Percentiles rank a stretch among this genome's conserved stretches.
phyloP scores from a whole-genome alignment of 1,140 invertebrate genomes.

The Oedothorax gibbosus region DNA sequence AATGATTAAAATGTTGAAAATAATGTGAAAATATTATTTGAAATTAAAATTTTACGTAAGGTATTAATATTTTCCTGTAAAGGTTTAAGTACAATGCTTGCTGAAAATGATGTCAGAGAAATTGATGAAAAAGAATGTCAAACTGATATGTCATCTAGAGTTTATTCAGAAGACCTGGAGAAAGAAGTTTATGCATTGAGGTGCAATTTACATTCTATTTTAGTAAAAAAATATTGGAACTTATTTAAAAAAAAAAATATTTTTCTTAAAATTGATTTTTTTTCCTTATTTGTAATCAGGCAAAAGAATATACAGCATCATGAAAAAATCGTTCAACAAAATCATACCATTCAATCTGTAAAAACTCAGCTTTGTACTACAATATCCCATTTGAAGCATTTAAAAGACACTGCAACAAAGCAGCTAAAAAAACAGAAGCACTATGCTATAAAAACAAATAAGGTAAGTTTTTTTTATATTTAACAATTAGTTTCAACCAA shows the following conservation, averaged over 20 bases:
- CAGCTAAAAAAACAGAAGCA: slow-evolving; percentile 51
- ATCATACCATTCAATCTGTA: slow-evolving; percentile 35
- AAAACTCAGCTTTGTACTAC: slow-evolving; percentile 38
- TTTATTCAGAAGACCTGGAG: slow-evolving; percentile 9
- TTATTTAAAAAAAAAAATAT: background rate
- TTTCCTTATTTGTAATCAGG: slow-evolving; percentile 25
- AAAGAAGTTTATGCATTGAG: slow-evolving; percentile 34
- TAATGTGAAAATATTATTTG: too few relatives aligned
- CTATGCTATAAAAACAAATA: slow-evolving; percentile 22
- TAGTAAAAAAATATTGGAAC: background rate
- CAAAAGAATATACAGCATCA: slow-evolving; percentile 41
- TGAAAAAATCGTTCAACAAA: slow-evolving; percentile 43
- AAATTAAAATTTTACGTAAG: background rate
- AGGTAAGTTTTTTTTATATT: slow-evolving; percentile 24
- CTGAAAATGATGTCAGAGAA: slow-evolving; percentile 26
- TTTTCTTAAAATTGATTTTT: background rate
- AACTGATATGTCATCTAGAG: background rate
- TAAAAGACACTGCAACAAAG: slow-evolving; percentile 52
- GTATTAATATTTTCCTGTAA: background rate
- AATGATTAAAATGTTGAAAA: too few relatives aligned
- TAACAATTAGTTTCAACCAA: too few relatives aligned
- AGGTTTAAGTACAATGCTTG: slow-evolving; percentile 13
- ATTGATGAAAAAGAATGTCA: slow-evolving; percentile 44
- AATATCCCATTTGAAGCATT: slow-evolving; percentile 50
- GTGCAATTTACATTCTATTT: background rate